Evolutionary conservation across 1,140 invertebrate genomes (phyloP).

Genomic region (Temnothorax nylanderi): DNA sequence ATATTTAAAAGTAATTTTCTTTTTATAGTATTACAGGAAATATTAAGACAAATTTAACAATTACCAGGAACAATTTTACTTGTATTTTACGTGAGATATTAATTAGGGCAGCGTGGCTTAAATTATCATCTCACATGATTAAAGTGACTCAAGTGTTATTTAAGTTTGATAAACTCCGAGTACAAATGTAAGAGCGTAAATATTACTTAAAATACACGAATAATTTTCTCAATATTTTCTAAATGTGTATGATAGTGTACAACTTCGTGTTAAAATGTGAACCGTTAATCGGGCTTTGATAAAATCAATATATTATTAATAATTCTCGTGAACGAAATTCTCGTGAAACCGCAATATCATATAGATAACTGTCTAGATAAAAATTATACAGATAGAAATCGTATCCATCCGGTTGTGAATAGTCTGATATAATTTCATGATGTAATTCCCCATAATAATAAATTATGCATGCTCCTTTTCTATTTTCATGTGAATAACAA

Average conservation of each 20-base stretch:
- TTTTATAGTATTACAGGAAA: neutral
- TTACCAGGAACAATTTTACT: neutral
- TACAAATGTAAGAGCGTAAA: neutral
- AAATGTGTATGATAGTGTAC: neutral
- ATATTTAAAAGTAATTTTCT: neutral
- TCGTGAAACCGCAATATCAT: neutral
- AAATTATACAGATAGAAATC: neutral
- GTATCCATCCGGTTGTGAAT: neutral
- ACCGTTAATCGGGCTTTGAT: neutral
- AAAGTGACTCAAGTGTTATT: conserved; percentile 11
- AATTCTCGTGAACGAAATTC: neutral
- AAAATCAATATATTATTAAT: conserved; percentile 8
- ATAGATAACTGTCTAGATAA: neutral
- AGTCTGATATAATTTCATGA: neutral
- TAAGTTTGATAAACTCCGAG: neutral
- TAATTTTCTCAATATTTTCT: neutral
- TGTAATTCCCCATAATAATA: neutral
- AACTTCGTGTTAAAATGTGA: neutral
- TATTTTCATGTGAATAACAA: neutral
- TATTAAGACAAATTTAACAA: neutral
- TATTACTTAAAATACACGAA: neutral
- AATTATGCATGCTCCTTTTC: neutral
- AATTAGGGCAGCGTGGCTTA: neutral
- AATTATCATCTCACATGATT: neutral
- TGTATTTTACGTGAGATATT: neutral